Percentiles rank a stretch among this genome's conserved stretches.
Evolutionary conservation across 2,888 invertebrate genomes (phyloP).

Genomic region (Anarsia innoxiella): DNA sequence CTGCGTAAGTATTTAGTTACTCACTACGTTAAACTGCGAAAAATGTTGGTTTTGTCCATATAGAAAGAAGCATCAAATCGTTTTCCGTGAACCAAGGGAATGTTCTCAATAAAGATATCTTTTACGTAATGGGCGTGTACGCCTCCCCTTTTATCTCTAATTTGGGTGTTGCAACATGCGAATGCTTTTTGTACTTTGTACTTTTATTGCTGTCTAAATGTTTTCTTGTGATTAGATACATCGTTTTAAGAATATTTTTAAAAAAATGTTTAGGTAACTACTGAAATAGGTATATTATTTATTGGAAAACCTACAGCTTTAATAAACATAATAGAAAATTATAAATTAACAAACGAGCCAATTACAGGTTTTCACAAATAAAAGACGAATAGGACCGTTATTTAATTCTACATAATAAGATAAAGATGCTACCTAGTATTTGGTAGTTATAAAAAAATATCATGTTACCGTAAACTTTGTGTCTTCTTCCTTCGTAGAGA

Average conservation of each 20-base stretch:
- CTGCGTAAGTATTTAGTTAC: too few relatives aligned
- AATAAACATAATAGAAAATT: too few relatives aligned
- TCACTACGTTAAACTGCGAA: too few relatives aligned
- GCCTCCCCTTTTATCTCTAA: constrained; percentile 33
- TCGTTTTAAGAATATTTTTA: too few relatives aligned
- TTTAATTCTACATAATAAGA: background rate
- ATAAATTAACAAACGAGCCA: too few relatives aligned
- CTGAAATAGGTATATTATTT: background rate
- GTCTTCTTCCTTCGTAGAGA: too few relatives aligned
- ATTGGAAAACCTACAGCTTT: too few relatives aligned
- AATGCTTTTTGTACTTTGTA: constrained; percentile 14
- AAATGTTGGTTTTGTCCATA: too few relatives aligned
- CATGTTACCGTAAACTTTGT: background rate
- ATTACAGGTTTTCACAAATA: background rate
- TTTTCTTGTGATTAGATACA: too few relatives aligned
- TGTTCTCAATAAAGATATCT: constrained; percentile 32
- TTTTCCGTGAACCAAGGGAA: constrained; percentile 22
- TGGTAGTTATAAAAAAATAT: background rate
- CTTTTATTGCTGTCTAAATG: background rate
- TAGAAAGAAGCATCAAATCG: constrained; percentile 17
- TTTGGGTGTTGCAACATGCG: constrained; percentile 28
- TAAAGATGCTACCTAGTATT: background rate
- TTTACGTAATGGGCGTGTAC: constrained; percentile 28
- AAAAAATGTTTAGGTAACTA: background rate
- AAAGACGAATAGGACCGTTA: background rate